Evolutionary conservation across 2,797 vertebrate species (phyloP), one percentile per base, ranked within the genome.

Genomic region (Emydoidea blandingii): DNA sequence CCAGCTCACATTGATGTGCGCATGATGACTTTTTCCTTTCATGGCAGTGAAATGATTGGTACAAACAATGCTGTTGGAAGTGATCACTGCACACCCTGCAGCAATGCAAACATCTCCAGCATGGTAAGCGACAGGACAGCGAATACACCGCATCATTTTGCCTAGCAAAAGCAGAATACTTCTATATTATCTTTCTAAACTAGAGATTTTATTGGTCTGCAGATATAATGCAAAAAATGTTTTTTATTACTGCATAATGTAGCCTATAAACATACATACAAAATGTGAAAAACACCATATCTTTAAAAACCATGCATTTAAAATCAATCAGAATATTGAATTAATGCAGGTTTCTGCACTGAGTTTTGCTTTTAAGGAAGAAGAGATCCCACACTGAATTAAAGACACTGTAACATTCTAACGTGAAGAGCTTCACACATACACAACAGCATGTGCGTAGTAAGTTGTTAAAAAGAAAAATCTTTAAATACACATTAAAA

Each of bases 1-100:
- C 99, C 99, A 99, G 99, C 99, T 99, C 96, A 99, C 99, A 25
- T 99, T 99, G 98, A 99, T 99, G 1, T 99, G 99, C 0, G 98
- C 98, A n/a, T 99, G 99, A 94, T 99, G 99, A 88, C 99, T 99
- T 95, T 99, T 99, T 53, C 99, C 99, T 97, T 99, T 99, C 85
- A 98, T 99, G 91, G 99, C 98, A 15, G 98, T 98, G 98, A 99
- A 99, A 97, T 99, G 99, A 95, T 98, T 98, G 27, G 99, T 99
- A 97, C 99, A 99, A 87, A 99, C 94, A 83, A 99, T 99, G 97
- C 98, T 98, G 87, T 98, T 98, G 97, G 99, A 98, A 21, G 99
- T 98, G 91, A 99, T 97, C 97, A 99, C 98, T 15, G 99, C 98
- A 7, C 99, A 99, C 3, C 99, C 99, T 0, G 99, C 99, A 0